Evolutionary conservation across 2,888 invertebrate species (phyloP), one percentile per base, ranked within the genome.

Genomic region (Cryptocephalus primarius): DNA sequence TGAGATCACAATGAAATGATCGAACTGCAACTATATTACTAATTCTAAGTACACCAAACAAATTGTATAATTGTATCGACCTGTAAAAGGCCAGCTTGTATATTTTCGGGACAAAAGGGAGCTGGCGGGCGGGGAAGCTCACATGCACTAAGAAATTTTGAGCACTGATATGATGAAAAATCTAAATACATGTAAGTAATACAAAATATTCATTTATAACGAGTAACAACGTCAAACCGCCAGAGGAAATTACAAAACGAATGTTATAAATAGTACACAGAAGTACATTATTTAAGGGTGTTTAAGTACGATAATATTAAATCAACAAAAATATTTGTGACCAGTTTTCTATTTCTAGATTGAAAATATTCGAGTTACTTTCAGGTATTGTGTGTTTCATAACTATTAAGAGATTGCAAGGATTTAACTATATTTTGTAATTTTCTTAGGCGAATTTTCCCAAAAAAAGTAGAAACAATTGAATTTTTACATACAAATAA

Each of bases 1-100:
- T 63, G 64, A 65, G 65, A 65, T 65, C 65, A 63, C 60, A 46
- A 48, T 38, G 12, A 60, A 55, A 51, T 53, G 60, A 57, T 56
- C 57, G 46, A 53, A 50, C 22, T 55, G 47, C 49, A 47, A 44
- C 50, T 49, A 36, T 51, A 48, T 22, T 22, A 22, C 44, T 48
- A 44, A 44, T 42, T 36, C 36, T 36, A 40, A 31, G 9, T 31
- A 31, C 31, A 40, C 40, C 40, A 12, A 40, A n/a, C 22, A 31
- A 40, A 12, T 6, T 22, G 22, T 22, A 22, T 22, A 22, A 22
- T 22, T 22, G 22, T 22, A 22, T 22, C 6, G 22, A 22, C 22
- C 22, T 22, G 22, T 6, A 22, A 22, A 22, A 22, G 22, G 22
- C 22, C 22, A 22, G 22, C 22, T 22, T 22, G 22, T 22, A 22